Evolutionary conservation across 53 echinoderm and acorn worm genomes (phyloP), one percentile per base, ranked within the genome.

Genomic region (Hippasteria phrygiana): DNA sequence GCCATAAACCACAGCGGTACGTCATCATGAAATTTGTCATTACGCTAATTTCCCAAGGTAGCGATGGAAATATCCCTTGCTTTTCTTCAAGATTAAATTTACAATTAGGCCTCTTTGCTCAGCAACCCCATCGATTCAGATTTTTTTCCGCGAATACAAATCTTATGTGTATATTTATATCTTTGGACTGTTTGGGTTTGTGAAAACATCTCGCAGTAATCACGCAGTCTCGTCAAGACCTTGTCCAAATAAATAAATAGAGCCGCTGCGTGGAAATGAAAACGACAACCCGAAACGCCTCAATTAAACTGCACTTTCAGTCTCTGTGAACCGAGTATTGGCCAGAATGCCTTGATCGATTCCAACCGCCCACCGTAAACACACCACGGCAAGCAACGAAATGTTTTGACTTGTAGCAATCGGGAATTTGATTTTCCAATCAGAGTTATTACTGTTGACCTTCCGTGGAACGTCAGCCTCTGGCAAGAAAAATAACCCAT

Each of bases 211-310:
- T 67, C 37, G 36, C 34, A 7, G 69, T 67, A 67, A 35, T 35
- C 12, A 11, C 59, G 36, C 13, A 26, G 69, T 16, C 69, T 12
- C 59, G 69, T 17, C 22, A 33, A 67, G 69, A 67, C 69, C 5
- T 36, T 67, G 69, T 59, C 17, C 32, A 67, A 67, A 67, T 67
- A 67, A 67, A 67, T 67, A 67, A 67, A 67, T 35, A 67, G 12
- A 36, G 34, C 33, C 36, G n/a, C n/a, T n/a, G n/a, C 18, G 11
- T 67, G 10, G 69, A 35, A 33, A 3, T 33, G 69, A 12, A 35
- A 67, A 7, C 37, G 34, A 18, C 10, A 16, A 14, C 7, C 34
- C 4, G 37, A 67, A 35, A 67, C 34, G 69, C 35, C 33, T 67
- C 69, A 36, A 67, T 67, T 36, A 36, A 35, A 67, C 16, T 67